Conservation (phyloP, 2,888 invertebrate species). For the Gortyna flavago region DNA sequence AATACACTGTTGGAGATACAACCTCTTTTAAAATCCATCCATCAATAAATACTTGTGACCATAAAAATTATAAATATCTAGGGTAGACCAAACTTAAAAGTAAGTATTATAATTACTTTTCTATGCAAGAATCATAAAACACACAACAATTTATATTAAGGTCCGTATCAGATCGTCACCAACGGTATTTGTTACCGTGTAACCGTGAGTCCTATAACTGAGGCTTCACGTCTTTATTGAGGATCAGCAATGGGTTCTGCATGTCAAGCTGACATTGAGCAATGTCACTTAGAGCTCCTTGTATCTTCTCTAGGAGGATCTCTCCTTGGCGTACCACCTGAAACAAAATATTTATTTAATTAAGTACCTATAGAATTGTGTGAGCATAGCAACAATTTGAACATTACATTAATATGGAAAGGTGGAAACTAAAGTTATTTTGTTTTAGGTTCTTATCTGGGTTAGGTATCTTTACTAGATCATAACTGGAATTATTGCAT, state of each 20-base stretch:
- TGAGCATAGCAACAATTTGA: background rate
- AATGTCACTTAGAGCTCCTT: constrained; percentile 97
- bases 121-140: background rate
- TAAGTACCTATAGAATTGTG: background rate
- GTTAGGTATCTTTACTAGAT: background rate
- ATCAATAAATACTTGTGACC: background rate
- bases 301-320: constrained; percentile 95
- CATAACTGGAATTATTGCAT: background rate
- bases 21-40: background rate
- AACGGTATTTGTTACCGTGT: constrained; percentile 61
- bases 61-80: constrained; percentile 18
- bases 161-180: constrained; percentile 51
- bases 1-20: too few species aligned
- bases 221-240: constrained; percentile 85
- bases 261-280: constrained; percentile 97
- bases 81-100: background rate
- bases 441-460: background rate
- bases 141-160: constrained; percentile 7
- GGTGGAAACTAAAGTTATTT: background rate
- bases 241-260: constrained; percentile 92
- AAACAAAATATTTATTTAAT: background rate
- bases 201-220: constrained; percentile 80
- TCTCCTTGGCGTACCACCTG: constrained; percentile 96
- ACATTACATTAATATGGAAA: background rate
- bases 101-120: constrained; percentile 1